phyloP scores from a whole-genome alignment of 2,888 invertebrate genomes.

The Tanytarsus gracilentus region DNA sequence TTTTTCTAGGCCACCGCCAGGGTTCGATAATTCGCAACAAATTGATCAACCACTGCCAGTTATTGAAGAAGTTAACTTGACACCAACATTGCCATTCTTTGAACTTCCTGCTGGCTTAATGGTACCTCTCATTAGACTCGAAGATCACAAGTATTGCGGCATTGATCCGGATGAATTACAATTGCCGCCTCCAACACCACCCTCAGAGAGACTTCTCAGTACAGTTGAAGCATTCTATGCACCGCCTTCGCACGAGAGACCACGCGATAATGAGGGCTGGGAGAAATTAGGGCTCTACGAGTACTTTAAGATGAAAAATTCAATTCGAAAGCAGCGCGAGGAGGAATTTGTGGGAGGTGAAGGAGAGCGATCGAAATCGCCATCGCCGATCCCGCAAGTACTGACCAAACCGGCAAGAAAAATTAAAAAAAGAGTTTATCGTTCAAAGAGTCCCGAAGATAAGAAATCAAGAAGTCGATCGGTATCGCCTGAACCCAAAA shows the following conservation, averaged over 20 bases:
- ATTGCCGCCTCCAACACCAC: conserved; percentile 90
- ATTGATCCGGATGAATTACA: conserved; percentile 84
- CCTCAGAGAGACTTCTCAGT: conserved; percentile 81
- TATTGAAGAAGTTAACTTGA: conserved; percentile 56
- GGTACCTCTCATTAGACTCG: conserved; percentile 91
- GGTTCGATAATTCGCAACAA: conserved; percentile 47
- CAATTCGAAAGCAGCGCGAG: conserved; percentile 79
- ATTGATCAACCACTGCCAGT: background rate
- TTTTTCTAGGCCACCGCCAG: conserved; percentile 79
- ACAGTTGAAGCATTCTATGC: conserved; percentile 96
- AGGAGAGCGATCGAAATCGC: conserved; percentile 64
- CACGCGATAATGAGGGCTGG: conserved; percentile 96
- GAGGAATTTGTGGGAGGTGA: conserved; percentile 66
- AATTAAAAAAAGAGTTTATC: conserved; percentile 54
- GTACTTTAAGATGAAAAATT: conserved; percentile 93
- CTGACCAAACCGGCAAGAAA: conserved; percentile 50
- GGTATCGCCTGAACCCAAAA: conserved; percentile 41
- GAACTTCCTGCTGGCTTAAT: conserved; percentile 96
- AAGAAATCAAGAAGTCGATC: conserved; percentile 43
- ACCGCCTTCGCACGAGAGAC: conserved; percentile 87
- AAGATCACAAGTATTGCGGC: conserved; percentile 82
- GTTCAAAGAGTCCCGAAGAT: conserved; percentile 42
- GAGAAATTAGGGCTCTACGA: conserved; percentile 95
- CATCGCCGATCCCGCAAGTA: conserved; percentile 69
- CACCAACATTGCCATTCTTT: conserved; percentile 90